A percentile compares a stretch with the other conserved stretches of the same genome.
These are phyloP conservation scores for Cirrhinus molitorella DNA, from an alignment of 2,797 vertebrate species.

Conservation along the genomic window DNA sequence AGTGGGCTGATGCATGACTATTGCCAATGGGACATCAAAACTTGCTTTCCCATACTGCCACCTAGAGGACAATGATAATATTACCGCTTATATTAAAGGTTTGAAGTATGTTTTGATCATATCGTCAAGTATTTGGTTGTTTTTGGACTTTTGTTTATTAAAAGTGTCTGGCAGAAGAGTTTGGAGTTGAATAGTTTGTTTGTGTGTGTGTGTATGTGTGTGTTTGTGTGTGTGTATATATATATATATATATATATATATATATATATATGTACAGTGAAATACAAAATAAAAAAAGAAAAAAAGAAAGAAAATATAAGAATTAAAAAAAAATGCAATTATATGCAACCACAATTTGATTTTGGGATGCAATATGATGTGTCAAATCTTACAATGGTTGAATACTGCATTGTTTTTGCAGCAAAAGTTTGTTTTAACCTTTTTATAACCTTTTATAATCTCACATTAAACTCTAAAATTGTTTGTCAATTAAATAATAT, in stretches of 20 bases:
- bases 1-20: background rate
- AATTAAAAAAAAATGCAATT: background rate
- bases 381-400: background rate
- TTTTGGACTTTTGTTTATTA: background rate
- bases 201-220: no score
- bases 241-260: no score
- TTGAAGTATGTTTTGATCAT: background rate
- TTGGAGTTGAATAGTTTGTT: background rate
- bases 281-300: no score
- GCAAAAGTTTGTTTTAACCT: background rate
- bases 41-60: constrained; percentile 37
- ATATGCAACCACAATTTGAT: background rate
- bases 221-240: no score
- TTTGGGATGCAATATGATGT: background rate
- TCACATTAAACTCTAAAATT: background rate
- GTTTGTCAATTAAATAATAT: background rate
- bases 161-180: background rate
- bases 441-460: no score
- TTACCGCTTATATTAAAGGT: background rate
- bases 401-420: background rate
- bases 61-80: background rate
- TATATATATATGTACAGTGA: background rate
- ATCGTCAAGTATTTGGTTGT: background rate
- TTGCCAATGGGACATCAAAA: background rate
- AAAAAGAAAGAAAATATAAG: no score